Percentiles rank a stretch among this genome's conserved stretches.
Evolutionary conservation across 2,113 vertebrate genomes (phyloP).

Genomic region (Prinia subflava): DNA sequence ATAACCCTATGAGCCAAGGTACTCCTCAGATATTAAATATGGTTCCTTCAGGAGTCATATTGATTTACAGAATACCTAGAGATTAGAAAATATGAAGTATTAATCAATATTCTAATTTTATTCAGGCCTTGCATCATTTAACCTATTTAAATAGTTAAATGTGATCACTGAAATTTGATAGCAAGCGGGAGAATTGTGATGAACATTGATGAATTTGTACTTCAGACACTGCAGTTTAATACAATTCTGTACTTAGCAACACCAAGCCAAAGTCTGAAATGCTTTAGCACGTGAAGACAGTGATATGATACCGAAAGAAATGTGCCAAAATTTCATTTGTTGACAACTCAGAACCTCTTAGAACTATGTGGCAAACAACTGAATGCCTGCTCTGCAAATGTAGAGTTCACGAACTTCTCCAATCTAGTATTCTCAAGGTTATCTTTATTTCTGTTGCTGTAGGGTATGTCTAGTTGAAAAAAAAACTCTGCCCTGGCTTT

Average conservation of each 20-base stretch:
- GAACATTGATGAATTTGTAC: not conserved
- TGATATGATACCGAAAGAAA: not conserved
- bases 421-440: not conserved
- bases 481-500: not conserved
- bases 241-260: not conserved
- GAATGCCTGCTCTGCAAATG: not conserved
- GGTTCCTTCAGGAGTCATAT: conserved; percentile 11
- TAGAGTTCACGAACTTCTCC: not conserved
- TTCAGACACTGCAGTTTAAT: not conserved
- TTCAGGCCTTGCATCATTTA: not conserved
- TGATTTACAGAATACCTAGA: conserved; percentile 45
- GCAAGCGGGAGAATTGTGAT: not conserved
- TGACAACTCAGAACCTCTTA: not conserved
- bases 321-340: not conserved
- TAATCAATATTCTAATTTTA: conserved; percentile 61
- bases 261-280: not conserved
- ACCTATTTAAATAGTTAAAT: conserved; percentile 12
- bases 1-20: conserved; percentile 4
- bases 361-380: not conserved
- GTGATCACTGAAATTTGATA: conserved; percentile 11
- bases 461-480: not conserved
- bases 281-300: not conserved
- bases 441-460: not conserved
- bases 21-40: conserved; percentile 45
- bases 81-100: conserved; percentile 52